Evolutionary conservation across 2,797 vertebrate genomes (phyloP).

Genomic region (Morelia viridis): DNA sequence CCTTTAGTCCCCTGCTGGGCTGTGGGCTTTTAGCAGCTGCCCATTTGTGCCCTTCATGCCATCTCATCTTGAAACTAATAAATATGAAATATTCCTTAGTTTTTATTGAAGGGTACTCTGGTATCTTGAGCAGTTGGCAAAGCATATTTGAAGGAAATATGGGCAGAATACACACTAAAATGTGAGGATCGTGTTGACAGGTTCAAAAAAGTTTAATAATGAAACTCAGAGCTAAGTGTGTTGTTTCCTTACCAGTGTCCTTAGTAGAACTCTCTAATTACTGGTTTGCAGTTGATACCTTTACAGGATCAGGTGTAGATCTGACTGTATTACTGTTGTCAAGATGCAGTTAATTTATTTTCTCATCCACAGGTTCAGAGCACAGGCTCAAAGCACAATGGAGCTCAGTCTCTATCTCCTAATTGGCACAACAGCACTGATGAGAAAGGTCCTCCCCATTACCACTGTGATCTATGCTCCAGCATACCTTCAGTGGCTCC

Average conservation of each 20-base stretch:
- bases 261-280: not conserved
- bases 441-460: not conserved
- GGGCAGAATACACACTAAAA: not conserved
- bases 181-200: not conserved
- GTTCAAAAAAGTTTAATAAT: not conserved
- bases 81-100: not conserved
- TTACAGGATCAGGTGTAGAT: fast-evolving
- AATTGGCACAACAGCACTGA: fast-evolving
- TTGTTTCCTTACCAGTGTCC: not conserved
- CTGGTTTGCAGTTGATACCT: not conserved
- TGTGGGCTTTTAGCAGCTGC: not conserved
- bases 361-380: constrained; percentile 65
- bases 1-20: not conserved
- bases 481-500: not conserved
- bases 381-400: constrained; percentile 31
- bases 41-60: not conserved
- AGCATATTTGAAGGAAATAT: not conserved
- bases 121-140: not conserved
- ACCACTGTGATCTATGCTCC: not conserved
- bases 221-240: not conserved
- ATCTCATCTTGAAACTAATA: not conserved
- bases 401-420: constrained; percentile 2
- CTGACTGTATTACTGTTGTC: fast-evolving
- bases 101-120: not conserved
- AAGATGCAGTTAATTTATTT: not conserved